Percentiles rank a stretch among this genome's conserved stretches.
phyloP scores from a whole-genome alignment of 2,888 invertebrate species.

The Apodemia hepburni region DNA sequence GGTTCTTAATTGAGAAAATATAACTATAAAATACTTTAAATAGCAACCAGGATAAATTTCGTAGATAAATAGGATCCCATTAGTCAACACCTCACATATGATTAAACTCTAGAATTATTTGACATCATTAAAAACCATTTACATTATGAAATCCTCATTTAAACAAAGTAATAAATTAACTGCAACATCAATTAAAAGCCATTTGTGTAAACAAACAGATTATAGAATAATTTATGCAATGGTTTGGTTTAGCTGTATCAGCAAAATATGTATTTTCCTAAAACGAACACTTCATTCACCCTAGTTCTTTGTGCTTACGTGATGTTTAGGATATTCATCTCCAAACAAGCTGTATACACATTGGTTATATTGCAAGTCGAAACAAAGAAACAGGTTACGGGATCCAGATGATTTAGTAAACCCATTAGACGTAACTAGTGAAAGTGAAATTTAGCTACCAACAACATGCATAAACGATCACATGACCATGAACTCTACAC shows the following conservation, averaged over 20 bases:
- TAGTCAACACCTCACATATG: too few relatives aligned
- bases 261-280: constrained; percentile 1
- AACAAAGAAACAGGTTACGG: constrained; percentile 38
- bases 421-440: constrained; percentile 37
- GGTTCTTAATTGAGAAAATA: too few relatives aligned
- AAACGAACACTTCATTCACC: background rate
- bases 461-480: constrained; percentile 24
- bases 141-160: background rate
- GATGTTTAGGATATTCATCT: background rate
- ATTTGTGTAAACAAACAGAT: constrained; percentile 4
- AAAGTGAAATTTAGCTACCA: constrained; percentile 40
- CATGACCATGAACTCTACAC: constrained; percentile 38
- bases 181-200: background rate
- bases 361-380: constrained; percentile 22
- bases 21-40: too few relatives aligned
- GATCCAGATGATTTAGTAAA: constrained; percentile 8
- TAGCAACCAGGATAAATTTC: too few relatives aligned
- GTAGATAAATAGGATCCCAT: too few relatives aligned
- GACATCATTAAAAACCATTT: too few relatives aligned
- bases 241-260: background rate
- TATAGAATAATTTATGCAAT: background rate
- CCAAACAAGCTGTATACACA: constrained; percentile 18
- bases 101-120: too few relatives aligned
- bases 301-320: background rate
- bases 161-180: background rate